A percentile compares a stretch with the other conserved stretches of the same genome.
Conservation (phyloP, 2,888 invertebrate genomes). For the Parasteatoda lunata region DNA sequence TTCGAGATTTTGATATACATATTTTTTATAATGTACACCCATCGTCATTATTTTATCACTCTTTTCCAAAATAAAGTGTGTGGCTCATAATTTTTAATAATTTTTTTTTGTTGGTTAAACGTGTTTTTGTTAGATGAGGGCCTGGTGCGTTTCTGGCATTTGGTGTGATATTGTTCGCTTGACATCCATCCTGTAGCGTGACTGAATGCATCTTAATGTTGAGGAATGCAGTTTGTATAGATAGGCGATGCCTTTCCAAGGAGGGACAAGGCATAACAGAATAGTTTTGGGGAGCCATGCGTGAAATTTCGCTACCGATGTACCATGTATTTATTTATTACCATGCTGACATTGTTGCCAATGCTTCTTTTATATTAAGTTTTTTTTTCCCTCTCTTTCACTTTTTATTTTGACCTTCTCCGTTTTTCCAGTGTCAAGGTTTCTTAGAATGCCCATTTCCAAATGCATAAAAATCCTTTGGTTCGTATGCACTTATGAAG, state of each 20-base stretch:
- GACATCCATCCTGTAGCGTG: slow-evolving; percentile 57
- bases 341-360: slow-evolving; percentile 64
- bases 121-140: slow-evolving; percentile 12
- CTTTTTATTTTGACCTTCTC: slow-evolving; percentile 40
- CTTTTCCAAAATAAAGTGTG: no score
- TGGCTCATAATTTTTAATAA: no score
- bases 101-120: background rate
- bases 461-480: background rate
- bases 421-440: slow-evolving; percentile 62
- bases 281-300: slow-evolving; percentile 63
- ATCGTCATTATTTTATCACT: no score
- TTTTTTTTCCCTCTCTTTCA: background rate
- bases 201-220: slow-evolving; percentile 62
- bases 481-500: background rate
- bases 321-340: slow-evolving; percentile 61
- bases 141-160: slow-evolving; percentile 33
- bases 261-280: slow-evolving; percentile 47
- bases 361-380: slow-evolving; percentile 14
- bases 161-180: slow-evolving; percentile 56
- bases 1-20: no score
- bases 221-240: slow-evolving; percentile 46
- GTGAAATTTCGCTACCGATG: slow-evolving; percentile 62
- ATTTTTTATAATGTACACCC: no score
- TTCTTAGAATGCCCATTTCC: slow-evolving; percentile 51
- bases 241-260: slow-evolving; percentile 56